phyloP scores from a whole-genome alignment of 2,797 vertebrate genomes.

The Smutsia gigantea region DNA sequence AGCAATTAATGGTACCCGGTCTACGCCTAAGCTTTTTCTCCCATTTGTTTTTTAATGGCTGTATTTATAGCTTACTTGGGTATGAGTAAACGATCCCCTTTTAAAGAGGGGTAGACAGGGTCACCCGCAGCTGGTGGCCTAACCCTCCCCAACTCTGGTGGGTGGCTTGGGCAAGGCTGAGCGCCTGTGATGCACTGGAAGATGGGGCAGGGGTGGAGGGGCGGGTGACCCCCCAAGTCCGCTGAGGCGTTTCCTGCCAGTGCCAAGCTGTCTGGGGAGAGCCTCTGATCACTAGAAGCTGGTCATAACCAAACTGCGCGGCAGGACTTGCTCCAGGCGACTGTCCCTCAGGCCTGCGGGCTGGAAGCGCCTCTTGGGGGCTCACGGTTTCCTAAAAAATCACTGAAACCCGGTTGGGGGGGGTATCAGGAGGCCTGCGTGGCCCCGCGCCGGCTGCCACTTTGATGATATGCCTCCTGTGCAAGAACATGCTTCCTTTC shows the following conservation, averaged over 20 bases:
- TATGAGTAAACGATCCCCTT: neutral
- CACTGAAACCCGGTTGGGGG: neutral
- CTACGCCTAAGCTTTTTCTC: neutral
- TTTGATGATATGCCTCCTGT: too few species aligned
- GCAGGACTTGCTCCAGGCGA: neutral
- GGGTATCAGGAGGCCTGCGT: neutral
- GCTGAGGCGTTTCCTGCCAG: neutral
- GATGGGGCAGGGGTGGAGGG: too few species aligned
- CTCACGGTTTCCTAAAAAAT: neutral
- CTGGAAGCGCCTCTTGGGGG: fast-evolving
- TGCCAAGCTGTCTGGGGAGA: neutral
- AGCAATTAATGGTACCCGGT: neutral
- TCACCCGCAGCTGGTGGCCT: neutral
- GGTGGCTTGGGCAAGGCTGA: neutral
- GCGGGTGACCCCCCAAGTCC: neutral
- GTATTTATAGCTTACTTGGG: neutral
- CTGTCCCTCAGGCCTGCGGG: fast-evolving
- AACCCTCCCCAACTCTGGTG: fast-evolving
- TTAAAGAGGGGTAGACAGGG: neutral
- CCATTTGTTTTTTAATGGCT: neutral
- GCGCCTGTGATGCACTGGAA: neutral
- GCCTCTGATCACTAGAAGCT: neutral
- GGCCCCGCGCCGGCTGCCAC: neutral
- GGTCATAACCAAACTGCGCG: neutral
- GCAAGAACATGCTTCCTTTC: neutral